A percentile compares a stretch with the other conserved stretches of the same genome.
Conservation (phyloP, 2,888 invertebrate genomes). For the Nycteola revayana region DNA sequence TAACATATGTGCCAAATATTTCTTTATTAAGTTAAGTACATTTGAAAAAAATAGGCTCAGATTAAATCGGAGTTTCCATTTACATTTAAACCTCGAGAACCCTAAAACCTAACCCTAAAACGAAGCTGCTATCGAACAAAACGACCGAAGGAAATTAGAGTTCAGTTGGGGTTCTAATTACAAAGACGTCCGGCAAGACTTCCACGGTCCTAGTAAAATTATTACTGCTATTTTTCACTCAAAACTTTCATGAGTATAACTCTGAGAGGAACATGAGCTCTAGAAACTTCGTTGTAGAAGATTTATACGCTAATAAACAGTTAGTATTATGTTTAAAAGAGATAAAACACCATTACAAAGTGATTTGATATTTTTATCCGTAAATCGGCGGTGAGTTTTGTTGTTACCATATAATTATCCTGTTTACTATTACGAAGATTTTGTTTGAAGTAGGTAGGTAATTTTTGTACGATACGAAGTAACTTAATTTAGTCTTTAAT, state of each 20-base stretch:
- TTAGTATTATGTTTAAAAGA: constrained; percentile 38
- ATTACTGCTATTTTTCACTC: constrained; percentile 73
- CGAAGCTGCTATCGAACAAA: too few species aligned
- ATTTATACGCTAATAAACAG: constrained; percentile 51
- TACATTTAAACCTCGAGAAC: too few species aligned
- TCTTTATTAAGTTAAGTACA: too few species aligned
- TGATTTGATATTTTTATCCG: constrained; percentile 39
- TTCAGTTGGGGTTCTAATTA: constrained; percentile 63
- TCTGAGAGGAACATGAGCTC: constrained; percentile 47
- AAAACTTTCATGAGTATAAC: constrained; percentile 59
- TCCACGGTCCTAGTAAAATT: constrained; percentile 61
- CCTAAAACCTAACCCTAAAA: too few species aligned
- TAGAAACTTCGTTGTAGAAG: constrained; percentile 43
- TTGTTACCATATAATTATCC: background rate
- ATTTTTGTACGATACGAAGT: too few species aligned
- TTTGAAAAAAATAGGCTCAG: too few species aligned
- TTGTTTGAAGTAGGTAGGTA: too few species aligned
- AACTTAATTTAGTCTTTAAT: too few species aligned
- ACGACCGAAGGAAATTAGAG: constrained; percentile 49
- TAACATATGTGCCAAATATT: too few species aligned
- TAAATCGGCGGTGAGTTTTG: constrained; percentile 5
- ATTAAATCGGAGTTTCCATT: too few species aligned
- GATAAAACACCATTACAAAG: constrained; percentile 20
- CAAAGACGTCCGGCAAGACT: constrained; percentile 55
- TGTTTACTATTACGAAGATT: too few species aligned